A percentile compares a stretch with the other conserved stretches of the same genome.
Conservation (phyloP, 2,113 vertebrate genomes). For the Microcebus lehilahytsara region DNA sequence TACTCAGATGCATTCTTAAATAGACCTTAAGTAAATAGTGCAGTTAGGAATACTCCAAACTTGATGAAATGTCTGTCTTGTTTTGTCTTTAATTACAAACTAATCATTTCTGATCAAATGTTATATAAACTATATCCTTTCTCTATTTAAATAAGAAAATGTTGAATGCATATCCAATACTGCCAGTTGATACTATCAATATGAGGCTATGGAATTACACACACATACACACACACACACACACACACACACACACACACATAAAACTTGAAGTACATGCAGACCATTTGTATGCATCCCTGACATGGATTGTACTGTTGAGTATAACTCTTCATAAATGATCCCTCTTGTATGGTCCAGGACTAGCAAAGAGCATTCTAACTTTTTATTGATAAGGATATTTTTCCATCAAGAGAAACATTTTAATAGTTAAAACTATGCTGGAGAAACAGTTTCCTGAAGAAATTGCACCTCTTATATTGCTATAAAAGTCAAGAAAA, state of each 20-base stretch:
- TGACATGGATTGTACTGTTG: not conserved
- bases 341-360: not conserved
- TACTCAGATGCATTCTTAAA: not conserved
- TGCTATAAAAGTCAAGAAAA: not conserved
- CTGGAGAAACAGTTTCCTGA: not conserved
- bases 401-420: not conserved
- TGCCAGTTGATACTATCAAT: not conserved
- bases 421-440: not conserved
- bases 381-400: not conserved
- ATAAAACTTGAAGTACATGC: not conserved
- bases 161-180: not conserved
- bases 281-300: not conserved
- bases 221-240: too few species aligned
- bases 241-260: not conserved
- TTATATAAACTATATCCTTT: not conserved
- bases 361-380: not conserved
- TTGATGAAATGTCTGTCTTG: not conserved
- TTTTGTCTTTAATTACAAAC: not conserved
- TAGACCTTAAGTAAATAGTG: not conserved
- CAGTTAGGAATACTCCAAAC: not conserved
- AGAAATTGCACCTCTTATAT: not conserved
- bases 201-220: not conserved
- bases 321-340: not conserved
- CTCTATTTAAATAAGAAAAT: not conserved
- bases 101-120: not conserved